phyloP scores from a whole-genome alignment of 2,797 vertebrate species.

The Mormyrops attenuatus region DNA sequence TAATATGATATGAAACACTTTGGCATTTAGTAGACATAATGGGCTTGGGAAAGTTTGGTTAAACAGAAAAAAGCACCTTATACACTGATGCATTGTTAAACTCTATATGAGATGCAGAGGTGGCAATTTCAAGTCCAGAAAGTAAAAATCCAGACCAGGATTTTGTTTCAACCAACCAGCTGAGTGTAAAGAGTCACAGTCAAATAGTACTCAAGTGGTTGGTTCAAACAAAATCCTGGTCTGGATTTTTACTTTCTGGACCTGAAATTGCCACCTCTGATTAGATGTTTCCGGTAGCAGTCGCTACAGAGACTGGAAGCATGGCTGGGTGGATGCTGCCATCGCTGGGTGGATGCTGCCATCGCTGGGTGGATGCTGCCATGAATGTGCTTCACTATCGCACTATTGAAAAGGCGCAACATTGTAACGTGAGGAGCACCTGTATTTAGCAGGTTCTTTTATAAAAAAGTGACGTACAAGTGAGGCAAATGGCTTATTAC shows the following conservation, averaged over 20 bases:
- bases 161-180: too few species aligned
- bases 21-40: not conserved
- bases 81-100: not conserved
- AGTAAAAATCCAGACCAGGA: too few species aligned
- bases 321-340: not conserved
- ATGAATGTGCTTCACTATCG: not conserved
- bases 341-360: too few species aligned
- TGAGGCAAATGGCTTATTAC: not conserved
- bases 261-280: too few species aligned
- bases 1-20: not conserved
- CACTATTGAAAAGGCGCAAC: not conserved
- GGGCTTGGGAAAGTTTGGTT: not conserved
- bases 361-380: not conserved
- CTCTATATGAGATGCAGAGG: not conserved
- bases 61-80: not conserved
- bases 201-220: too few species aligned
- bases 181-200: too few species aligned
- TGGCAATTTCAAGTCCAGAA: too few species aligned
- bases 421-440: not conserved
- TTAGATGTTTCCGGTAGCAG: not conserved
- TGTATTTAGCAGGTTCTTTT: not conserved
- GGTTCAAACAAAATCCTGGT: too few species aligned
- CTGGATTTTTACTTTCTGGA: too few species aligned
- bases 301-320: not conserved
- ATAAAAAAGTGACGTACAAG: not conserved